phyloP scores from a whole-genome alignment of 2,113 vertebrate genomes.

The Rissa tridactyla region DNA sequence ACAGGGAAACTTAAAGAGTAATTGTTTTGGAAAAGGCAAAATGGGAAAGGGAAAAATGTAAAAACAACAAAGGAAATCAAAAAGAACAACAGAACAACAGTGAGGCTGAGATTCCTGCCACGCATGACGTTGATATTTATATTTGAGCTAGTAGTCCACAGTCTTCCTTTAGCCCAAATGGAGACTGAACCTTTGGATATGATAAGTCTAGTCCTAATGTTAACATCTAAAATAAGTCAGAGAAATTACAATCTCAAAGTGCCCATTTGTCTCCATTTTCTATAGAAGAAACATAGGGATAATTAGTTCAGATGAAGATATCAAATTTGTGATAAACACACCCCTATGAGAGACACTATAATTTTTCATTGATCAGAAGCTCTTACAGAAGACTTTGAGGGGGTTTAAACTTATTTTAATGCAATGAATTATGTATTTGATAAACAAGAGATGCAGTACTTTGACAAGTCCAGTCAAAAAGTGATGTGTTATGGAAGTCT shows the following conservation, averaged over 20 bases:
- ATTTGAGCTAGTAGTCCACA: background rate
- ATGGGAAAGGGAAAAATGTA: background rate
- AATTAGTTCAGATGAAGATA: background rate
- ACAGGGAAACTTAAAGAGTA: background rate
- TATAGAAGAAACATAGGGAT: background rate
- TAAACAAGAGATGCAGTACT: background rate
- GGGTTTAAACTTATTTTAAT: background rate
- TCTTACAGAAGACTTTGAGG: background rate
- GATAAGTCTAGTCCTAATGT: background rate
- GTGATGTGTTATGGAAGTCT: background rate
- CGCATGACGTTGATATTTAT: background rate
- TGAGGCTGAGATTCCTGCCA: background rate
- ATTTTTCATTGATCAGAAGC: background rate
- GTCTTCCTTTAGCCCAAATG: background rate
- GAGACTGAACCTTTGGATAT: background rate
- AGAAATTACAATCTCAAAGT: background rate
- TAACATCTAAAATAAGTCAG: background rate
- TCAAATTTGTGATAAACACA: background rate
- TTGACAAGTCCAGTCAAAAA: background rate
- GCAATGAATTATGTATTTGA: background rate
- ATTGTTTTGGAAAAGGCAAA: background rate
- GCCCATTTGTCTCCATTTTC: background rate
- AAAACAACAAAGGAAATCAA: background rate
- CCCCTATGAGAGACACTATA: background rate
- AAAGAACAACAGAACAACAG: background rate